A percentile compares a stretch with the other conserved stretches of the same genome.
Conservation (phyloP, 2,797 vertebrate genomes). For the Chromobotia macracanthus region DNA sequence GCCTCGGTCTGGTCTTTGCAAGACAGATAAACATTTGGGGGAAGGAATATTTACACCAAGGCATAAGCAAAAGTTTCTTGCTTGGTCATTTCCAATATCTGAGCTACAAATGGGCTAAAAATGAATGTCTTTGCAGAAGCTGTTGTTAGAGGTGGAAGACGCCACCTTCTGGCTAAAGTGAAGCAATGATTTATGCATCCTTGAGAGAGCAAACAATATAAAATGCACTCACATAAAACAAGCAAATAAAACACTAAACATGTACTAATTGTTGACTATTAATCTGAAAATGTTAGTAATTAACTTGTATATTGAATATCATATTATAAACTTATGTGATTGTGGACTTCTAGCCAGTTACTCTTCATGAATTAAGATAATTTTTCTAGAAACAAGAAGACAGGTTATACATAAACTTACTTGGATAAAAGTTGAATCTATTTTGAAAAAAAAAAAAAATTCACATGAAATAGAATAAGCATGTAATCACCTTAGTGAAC, state of each 20-base stretch:
- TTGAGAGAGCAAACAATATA: too few relatives aligned
- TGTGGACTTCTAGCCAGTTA: too few relatives aligned
- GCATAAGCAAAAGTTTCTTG: not conserved
- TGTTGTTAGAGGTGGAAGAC: not conserved
- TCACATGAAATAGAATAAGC: not conserved
- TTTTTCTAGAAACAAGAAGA: not conserved
- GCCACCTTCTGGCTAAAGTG: conserved; percentile 1
- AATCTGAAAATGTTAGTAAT: too few relatives aligned
- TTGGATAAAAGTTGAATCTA: not conserved
- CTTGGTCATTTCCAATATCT: not conserved
- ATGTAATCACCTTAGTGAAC: not conserved
- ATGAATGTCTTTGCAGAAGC: not conserved
- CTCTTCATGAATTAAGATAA: too few relatives aligned
- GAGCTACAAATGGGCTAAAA: not conserved
- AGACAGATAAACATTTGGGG: not conserved
- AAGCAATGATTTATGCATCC: not conserved
- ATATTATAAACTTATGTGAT: too few relatives aligned
- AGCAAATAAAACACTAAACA: too few relatives aligned
- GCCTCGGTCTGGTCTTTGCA: not conserved
- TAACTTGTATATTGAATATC: too few relatives aligned
- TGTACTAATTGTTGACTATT: too few relatives aligned
- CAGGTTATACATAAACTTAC: not conserved
- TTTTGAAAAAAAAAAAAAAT: not conserved
- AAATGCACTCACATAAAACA: not conserved
- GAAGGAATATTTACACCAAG: not conserved